Percentiles rank a stretch among this genome's conserved stretches.
Conservation (phyloP, 2,113 vertebrate genomes). For the Pristiophorus japonicus region DNA sequence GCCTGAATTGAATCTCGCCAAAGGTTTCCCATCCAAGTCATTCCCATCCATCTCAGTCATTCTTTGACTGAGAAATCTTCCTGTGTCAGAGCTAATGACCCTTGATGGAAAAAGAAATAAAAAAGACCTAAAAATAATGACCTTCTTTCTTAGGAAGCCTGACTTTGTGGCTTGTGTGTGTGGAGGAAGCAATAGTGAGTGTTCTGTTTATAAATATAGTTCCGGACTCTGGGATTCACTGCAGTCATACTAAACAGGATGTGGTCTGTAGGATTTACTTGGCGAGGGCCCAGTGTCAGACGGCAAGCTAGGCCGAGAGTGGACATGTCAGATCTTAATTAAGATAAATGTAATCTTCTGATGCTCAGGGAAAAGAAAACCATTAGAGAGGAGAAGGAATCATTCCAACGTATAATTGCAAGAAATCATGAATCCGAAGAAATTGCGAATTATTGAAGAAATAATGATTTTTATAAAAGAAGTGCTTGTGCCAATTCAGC, state of each 20-base stretch:
- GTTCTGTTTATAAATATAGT: neutral
- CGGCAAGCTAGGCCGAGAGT: neutral
- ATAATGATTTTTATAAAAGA: no score
- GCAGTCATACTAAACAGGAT: neutral
- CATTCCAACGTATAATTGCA: neutral
- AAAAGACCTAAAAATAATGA: neutral
- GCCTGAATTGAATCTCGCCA: neutral
- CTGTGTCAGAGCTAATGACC: neutral
- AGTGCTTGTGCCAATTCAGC: no score
- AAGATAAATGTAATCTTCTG: neutral
- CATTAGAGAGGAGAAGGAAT: neutral
- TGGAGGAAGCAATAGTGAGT: neutral
- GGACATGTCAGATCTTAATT: neutral
- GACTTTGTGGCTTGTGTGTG: neutral
- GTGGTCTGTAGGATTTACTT: neutral
- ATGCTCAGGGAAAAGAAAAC: neutral
- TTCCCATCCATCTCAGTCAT: neutral
- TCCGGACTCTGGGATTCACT: neutral
- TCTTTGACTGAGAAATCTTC: neutral
- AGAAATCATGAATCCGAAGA: no score
- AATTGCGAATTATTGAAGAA: no score
- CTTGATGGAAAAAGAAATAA: neutral
- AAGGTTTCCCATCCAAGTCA: neutral
- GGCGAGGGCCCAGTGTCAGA: neutral
- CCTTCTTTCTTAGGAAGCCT: neutral